Conservation (phyloP, 2,888 invertebrate genomes). For the Oscheius onirici region DNA sequence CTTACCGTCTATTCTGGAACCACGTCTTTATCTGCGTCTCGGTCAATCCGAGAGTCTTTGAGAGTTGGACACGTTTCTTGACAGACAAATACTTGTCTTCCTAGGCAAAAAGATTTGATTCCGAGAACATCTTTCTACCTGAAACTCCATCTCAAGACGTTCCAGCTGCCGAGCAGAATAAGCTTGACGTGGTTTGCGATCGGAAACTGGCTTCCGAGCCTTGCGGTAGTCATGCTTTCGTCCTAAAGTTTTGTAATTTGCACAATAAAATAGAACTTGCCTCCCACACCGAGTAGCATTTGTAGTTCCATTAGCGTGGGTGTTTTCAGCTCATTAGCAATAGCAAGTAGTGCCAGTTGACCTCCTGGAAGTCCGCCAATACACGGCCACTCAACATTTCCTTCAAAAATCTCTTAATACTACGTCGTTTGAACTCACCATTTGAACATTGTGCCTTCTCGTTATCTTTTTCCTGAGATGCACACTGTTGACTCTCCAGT, state of each 20-base stretch:
- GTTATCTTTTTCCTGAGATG: not conserved
- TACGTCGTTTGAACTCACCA: not conserved
- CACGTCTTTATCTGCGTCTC: constrained; percentile 97
- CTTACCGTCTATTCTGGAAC: constrained; percentile 86
- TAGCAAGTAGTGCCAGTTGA: constrained; percentile 53
- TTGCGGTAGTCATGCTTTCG: constrained; percentile 83
- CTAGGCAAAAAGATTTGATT: constrained; percentile 72
- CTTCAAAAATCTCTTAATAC: not conserved
- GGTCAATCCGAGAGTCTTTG: constrained; percentile 86
- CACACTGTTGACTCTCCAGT: not conserved
- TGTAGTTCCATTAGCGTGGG: constrained; percentile 69
- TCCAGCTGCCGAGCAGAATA: constrained; percentile 94
- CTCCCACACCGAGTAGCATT: constrained; percentile 64
- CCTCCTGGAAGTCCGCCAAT: constrained; percentile 39
- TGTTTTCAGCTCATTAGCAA: constrained; percentile 50
- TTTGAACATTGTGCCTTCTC: not conserved
- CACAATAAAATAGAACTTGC: constrained; percentile 23
- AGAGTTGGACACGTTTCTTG: constrained; percentile 91
- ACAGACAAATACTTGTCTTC: constrained; percentile 94
- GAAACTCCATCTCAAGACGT: constrained; percentile 89
- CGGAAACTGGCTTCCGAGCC: constrained; percentile 86
- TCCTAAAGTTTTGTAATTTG: not conserved
- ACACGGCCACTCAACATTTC: constrained; percentile 1
- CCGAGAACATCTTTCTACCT: constrained; percentile 78
- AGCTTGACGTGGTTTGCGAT: constrained; percentile 93